These are phyloP conservation scores for Bombylius discolor DNA, from an alignment of 2,888 invertebrate species.

Conservation along the genomic window DNA sequence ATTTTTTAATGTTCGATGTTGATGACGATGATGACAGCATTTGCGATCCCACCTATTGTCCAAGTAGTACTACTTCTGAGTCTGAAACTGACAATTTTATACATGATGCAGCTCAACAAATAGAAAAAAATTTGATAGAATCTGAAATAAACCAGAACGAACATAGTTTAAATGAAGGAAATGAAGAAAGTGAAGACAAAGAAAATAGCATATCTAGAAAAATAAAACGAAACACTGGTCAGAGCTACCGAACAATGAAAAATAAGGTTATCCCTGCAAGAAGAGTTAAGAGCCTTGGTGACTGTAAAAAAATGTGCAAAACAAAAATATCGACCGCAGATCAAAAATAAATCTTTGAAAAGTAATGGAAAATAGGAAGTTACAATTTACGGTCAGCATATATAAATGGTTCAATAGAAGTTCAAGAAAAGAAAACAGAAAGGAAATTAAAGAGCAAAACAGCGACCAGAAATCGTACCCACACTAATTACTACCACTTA, in stretches of 20 bases:
- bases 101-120: background rate
- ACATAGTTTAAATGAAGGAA: background rate
- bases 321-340: background rate
- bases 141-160: background rate
- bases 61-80: background rate
- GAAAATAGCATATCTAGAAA: background rate
- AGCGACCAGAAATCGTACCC: slow-evolving; percentile 3
- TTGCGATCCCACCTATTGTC: background rate
- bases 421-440: background rate
- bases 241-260: background rate
- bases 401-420: background rate
- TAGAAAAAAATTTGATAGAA: background rate
- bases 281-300: background rate
- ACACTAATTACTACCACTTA: slow-evolving; percentile 2
- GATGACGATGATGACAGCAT: background rate
- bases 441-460: background rate
- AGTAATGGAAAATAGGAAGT: background rate
- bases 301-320: background rate
- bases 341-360: background rate
- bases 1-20: background rate
- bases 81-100: background rate
- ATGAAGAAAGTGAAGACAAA: background rate
- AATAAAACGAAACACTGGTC: background rate
- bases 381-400: background rate
- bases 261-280: background rate